Base-by-base conservation (phyloP, 1,140 invertebrate species). In the Calycopis cecrops region DNA sequence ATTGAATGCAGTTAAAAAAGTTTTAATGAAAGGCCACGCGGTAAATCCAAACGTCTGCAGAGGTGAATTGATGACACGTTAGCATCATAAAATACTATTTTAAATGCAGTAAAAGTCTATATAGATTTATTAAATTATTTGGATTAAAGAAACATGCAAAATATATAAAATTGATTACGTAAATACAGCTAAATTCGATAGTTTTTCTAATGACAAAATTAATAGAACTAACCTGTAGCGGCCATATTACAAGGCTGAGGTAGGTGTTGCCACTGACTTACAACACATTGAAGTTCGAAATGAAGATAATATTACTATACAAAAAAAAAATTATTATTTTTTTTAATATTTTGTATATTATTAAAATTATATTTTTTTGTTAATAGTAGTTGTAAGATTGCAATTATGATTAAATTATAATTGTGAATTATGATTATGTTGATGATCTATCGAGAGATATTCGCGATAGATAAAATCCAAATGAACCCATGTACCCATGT, bases 241-340 rank as follows among this genome's bases (percentile, higher is more conserved):
- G 84, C 86, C 86, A 88, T 88, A 86, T 86, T 87, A 85, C 72
- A 83, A 79, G 82, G 86, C 79, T 86, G 76, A 69, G 73, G 70
- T 69, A 60, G 64, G 71, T 83, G 80, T 79, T 88, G 79, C 86
- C 83, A 86, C 71, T 75, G 66, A 67, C 52, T 53, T 57, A 59
- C 57, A 59, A 51, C 59, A 50, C 49, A 57, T 37, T 57, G 35
- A 40, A 48, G 44, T 21, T 9, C 9, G 52, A n/a, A 48, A 37
- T 9, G 52, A n/a, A 48, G 47, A 34, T 57, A 33, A 48, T 61
- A 57, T 52, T 53, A 55, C 55, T 47, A 34, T 47, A 44, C 10
- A 35, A 49, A 48, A 34, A 11, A 35, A 52, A 16, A 52, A 2
- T n/a, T n/a, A n/a, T n/a, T n/a, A n/a, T n/a, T n/a, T 28, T 28